A percentile compares a stretch with the other conserved stretches of the same genome.
Conservation (phyloP, 2,113 vertebrate species). For the Asarcornis scutulata region DNA sequence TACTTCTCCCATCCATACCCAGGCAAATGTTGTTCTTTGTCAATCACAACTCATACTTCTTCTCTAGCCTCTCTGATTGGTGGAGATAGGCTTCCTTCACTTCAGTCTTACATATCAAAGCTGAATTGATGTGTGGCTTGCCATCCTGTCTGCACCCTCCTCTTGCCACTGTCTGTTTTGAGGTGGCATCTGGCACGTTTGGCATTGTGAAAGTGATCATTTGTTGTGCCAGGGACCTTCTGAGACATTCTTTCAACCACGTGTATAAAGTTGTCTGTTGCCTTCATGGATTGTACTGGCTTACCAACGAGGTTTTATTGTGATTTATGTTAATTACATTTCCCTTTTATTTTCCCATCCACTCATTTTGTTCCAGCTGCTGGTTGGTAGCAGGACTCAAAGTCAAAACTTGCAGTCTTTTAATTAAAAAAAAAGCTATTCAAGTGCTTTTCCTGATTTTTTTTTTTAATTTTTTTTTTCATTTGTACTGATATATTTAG, state of each 20-base stretch:
- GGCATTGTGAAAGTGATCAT: not conserved
- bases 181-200: not conserved
- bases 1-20: not conserved
- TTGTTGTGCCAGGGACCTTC: not conserved
- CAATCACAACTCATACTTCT: not conserved
- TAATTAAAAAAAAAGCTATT: not conserved
- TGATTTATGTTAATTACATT: not conserved
- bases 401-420: not conserved
- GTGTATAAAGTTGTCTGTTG: not conserved
- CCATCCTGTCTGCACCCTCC: not conserved
- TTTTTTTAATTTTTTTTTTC: not conserved
- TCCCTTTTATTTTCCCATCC: not conserved
- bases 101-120: not conserved
- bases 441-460: not conserved
- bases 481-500: slow-evolving; percentile 66
- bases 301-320: not conserved
- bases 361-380: not conserved
- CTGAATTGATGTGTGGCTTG: not conserved
- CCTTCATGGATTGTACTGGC: not conserved
- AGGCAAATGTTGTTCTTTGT: not conserved
- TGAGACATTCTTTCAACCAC: not conserved
- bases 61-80: not conserved
- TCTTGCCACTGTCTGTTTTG: not conserved
- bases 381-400: not conserved
- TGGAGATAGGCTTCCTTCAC: not conserved